These are phyloP conservation scores for Acrobasis suavella DNA, from an alignment of 2,888 invertebrate genomes.

Conservation along the genomic window DNA sequence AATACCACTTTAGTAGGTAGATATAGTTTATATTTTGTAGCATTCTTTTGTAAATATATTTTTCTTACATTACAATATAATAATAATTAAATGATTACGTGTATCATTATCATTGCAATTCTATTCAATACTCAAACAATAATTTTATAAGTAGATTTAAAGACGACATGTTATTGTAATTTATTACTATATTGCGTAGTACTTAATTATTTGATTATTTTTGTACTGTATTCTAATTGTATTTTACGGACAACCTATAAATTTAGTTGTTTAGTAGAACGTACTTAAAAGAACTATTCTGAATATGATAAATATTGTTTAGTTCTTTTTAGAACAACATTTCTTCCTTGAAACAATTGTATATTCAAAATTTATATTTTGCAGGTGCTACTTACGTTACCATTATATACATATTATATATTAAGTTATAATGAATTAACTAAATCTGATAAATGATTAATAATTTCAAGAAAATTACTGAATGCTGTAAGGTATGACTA, in stretches of 20 bases:
- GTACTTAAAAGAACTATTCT: slow-evolving; percentile 38
- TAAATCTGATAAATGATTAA: not conserved
- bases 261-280: slow-evolving; percentile 30
- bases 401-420: slow-evolving; percentile 49
- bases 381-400: slow-evolving; percentile 73
- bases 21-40: slow-evolving; percentile 2
- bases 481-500: too few species aligned
- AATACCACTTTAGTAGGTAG: not conserved
- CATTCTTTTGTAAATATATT: slow-evolving; percentile 45
- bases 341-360: slow-evolving; percentile 35
- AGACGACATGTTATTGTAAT: slow-evolving; percentile 44
- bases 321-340: slow-evolving; percentile 36
- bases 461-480: too few species aligned
- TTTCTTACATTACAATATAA: slow-evolving; percentile 25
- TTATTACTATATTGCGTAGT: slow-evolving; percentile 44
- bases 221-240: slow-evolving; percentile 29
- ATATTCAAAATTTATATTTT: slow-evolving; percentile 48
- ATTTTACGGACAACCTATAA: slow-evolving; percentile 37
- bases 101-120: slow-evolving; percentile 24
- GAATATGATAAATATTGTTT: slow-evolving; percentile 24
- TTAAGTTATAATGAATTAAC: slow-evolving; percentile 52
- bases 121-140: slow-evolving; percentile 36
- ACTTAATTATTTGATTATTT: slow-evolving; percentile 21
- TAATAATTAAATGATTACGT: slow-evolving; percentile 16
- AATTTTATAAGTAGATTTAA: slow-evolving; percentile 30